These are phyloP conservation scores for Mycogona germanica DNA, from an alignment of 2,888 invertebrate genomes.

Conservation along the genomic window DNA sequence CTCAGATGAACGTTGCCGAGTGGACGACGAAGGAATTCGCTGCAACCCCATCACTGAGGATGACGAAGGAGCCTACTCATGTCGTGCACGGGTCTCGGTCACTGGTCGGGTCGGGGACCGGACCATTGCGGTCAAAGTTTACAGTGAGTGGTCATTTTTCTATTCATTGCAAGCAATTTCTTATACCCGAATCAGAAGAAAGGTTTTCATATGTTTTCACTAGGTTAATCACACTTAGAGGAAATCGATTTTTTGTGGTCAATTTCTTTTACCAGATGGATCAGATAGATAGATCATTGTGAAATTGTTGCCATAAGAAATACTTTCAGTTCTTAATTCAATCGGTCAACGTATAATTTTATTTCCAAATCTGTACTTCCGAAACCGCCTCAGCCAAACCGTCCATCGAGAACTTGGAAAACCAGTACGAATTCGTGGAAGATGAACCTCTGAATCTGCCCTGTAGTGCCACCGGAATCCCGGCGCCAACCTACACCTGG, in stretches of 20 bases:
- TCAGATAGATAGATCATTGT: too few species aligned
- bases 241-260: too few species aligned
- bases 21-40: conserved; percentile 48
- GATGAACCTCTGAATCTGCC: conserved; percentile 60
- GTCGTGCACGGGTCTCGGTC: conserved; percentile 68
- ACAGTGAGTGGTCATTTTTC: conserved; percentile 9
- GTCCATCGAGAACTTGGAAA: conserved; percentile 4
- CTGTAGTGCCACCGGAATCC: conserved; percentile 72
- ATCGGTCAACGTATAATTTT: too few species aligned
- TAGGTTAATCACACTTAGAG: too few species aligned
- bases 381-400: conserved; percentile 35
- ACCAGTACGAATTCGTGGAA: conserved; percentile 51
- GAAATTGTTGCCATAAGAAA: too few species aligned
- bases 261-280: too few species aligned
- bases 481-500: conserved; percentile 72
- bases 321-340: too few species aligned
- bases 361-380: neutral
- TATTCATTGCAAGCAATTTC: conserved; percentile 1
- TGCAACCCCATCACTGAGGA: conserved; percentile 64
- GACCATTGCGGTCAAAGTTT: conserved; percentile 65
- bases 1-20: conserved; percentile 17
- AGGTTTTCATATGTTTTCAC: too few species aligned
- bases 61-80: conserved; percentile 76
- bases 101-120: conserved; percentile 67
- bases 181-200: too few species aligned